Percentiles rank a stretch among this genome's conserved stretches.
These are phyloP conservation scores for Drosophila emarginata DNA, from an alignment of 2,888 invertebrate genomes.

Conservation along the genomic window DNA sequence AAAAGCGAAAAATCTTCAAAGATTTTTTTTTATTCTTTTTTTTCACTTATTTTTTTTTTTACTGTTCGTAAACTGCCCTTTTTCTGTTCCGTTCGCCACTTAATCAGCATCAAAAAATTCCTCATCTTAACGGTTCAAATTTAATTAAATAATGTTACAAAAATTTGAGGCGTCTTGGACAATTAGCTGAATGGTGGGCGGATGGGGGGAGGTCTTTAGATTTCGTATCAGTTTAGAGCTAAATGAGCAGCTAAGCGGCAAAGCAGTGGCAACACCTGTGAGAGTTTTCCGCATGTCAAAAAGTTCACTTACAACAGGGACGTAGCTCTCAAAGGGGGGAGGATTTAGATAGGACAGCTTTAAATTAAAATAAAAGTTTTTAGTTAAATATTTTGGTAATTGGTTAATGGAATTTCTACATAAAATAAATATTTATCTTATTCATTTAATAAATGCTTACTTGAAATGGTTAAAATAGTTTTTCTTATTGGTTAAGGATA, in stretches of 20 bases:
- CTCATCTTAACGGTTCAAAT: constrained; percentile 54
- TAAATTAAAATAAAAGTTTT: no score
- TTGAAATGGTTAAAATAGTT: no score
- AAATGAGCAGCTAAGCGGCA: constrained; percentile 68
- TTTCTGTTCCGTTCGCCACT: constrained; percentile 45
- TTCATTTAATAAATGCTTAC: no score
- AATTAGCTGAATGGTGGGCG: constrained; percentile 52
- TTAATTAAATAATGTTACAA: constrained; percentile 68
- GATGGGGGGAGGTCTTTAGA: constrained; percentile 6
- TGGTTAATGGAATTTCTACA: no score
- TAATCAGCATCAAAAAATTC: constrained; percentile 69
- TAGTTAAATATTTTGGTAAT: no score
- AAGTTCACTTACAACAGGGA: constrained; percentile 22
- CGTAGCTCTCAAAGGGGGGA: constrained; percentile 2
- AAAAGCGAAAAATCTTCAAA: constrained; percentile 58
- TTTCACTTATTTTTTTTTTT: constrained; percentile 3
- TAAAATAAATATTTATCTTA: no score
- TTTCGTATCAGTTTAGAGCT: constrained; percentile 18
- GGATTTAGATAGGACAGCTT: no score
- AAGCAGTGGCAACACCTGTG: constrained; percentile 75
- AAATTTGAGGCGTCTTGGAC: constrained; percentile 65
- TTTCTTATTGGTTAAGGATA: no score
- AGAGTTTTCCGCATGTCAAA: constrained; percentile 33
- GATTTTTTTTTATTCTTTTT: constrained; percentile 12
- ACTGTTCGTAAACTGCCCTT: constrained; percentile 20